Conservation (phyloP, 2,113 vertebrate genomes). For the Polyodon spathula region DNA sequence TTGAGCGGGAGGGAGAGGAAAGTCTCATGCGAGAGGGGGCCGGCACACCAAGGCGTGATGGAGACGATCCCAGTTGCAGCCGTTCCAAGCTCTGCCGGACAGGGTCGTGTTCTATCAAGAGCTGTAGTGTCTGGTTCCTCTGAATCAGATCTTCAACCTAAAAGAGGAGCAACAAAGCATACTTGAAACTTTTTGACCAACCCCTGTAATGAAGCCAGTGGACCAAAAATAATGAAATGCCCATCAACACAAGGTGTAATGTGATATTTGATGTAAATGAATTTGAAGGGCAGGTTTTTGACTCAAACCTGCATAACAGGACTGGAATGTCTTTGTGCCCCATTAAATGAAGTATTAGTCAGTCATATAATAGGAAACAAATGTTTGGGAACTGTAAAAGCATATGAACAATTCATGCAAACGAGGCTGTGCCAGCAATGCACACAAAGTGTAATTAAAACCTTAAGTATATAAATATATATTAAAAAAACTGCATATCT, state of each 20-base stretch:
- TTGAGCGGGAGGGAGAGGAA: slow-evolving; percentile 51
- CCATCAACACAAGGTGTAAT: not conserved
- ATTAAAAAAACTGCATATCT: too few relatives aligned
- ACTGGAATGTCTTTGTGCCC: too few relatives aligned
- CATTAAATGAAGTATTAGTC: too few relatives aligned
- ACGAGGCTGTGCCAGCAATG: too few relatives aligned
- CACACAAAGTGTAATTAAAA: too few relatives aligned
- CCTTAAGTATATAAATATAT: too few relatives aligned
- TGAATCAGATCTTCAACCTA: slow-evolving; percentile 84
- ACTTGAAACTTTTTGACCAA: not conserved
- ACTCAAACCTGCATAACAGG: too few relatives aligned
- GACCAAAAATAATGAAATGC: not conserved
- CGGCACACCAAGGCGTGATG: slow-evolving; percentile 37
- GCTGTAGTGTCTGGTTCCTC: slow-evolving; percentile 78
- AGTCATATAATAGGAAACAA: too few relatives aligned
- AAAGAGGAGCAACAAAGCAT: not conserved
- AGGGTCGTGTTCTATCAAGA: slow-evolving; percentile 87
- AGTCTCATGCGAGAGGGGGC: slow-evolving; percentile 64
- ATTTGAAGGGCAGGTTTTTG: too few relatives aligned
- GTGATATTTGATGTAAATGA: too few relatives aligned
- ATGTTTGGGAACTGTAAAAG: too few relatives aligned
- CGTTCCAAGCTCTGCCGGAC: slow-evolving; percentile 75
- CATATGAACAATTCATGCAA: too few relatives aligned
- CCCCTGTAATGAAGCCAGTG: not conserved
- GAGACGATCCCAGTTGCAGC: slow-evolving; percentile 61